These are phyloP conservation scores for Drosophila punjabiensis DNA, from an alignment of 1,140 invertebrate species.

Conservation along the genomic window DNA sequence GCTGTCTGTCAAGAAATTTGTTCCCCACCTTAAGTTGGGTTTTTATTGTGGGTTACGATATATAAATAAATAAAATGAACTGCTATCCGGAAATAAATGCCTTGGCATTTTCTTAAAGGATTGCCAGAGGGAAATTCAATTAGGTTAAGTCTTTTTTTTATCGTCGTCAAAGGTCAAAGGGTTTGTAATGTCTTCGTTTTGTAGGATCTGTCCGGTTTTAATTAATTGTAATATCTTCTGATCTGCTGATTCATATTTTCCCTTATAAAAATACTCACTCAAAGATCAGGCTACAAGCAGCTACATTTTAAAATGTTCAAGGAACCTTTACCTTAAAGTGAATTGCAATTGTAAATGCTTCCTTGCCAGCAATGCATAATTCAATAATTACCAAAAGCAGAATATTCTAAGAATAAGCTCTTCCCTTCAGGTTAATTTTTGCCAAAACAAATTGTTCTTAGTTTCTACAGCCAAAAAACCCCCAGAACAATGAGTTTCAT, in stretches of 20 bases:
- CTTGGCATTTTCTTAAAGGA: conserved; percentile 14
- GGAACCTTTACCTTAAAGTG: not conserved
- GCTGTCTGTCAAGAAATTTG: conserved; percentile 14
- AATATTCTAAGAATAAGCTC: not conserved
- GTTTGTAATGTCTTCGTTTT: not conserved
- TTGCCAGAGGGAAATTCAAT: conserved; percentile 33
- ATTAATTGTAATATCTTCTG: not conserved
- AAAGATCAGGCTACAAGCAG: not conserved
- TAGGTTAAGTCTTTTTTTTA: conserved; percentile 38
- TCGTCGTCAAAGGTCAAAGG: not conserved
- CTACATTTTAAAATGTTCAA: not conserved
- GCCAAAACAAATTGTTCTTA: not conserved
- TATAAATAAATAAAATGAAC: conserved; percentile 17
- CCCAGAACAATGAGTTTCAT: conserved; percentile 47
- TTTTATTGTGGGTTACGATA: not conserved
- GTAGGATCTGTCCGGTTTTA: not conserved
- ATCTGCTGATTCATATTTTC: too few species aligned
- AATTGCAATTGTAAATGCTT: not conserved
- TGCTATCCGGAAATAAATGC: conserved; percentile 28
- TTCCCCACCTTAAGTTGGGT: not conserved
- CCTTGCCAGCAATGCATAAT: not conserved
- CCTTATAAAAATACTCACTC: not conserved
- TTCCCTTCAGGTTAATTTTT: not conserved
- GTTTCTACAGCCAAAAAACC: not conserved
- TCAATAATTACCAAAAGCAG: not conserved